phyloP scores from a whole-genome alignment of 2,888 invertebrate species.

The Lottia scabra region DNA sequence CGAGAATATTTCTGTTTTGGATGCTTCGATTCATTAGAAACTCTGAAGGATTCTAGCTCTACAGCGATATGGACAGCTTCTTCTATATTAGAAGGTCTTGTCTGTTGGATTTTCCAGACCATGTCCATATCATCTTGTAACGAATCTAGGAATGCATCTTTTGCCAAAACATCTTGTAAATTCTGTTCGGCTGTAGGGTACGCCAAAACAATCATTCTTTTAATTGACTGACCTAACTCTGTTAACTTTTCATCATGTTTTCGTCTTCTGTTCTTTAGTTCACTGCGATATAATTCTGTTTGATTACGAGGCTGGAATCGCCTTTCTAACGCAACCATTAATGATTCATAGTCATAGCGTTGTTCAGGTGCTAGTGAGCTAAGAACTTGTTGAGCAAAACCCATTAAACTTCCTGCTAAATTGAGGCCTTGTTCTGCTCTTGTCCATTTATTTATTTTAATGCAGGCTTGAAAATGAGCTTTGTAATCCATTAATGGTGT shows the following conservation, averaged over 20 bases:
- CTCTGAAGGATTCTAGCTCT: background rate
- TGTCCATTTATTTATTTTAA: background rate
- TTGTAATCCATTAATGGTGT: background rate
- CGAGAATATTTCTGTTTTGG: background rate
- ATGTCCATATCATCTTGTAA: background rate
- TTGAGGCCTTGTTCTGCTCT: background rate
- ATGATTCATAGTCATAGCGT: background rate
- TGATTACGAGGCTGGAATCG: background rate
- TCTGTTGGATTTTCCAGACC: background rate
- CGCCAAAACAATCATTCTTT: background rate
- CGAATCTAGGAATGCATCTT: background rate
- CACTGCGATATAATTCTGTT: background rate
- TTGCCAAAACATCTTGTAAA: background rate
- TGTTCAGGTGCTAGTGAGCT: background rate
- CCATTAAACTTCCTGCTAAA: background rate
- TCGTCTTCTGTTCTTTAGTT: background rate
- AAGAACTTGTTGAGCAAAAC: background rate
- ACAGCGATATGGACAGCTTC: background rate
- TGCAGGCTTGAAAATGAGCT: background rate
- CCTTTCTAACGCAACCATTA: background rate
- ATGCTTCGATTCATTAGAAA: background rate
- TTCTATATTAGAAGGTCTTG: conserved; percentile 1
- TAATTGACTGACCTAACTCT: background rate
- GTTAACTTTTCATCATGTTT: background rate
- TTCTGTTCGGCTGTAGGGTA: background rate